Percentiles rank a stretch among this genome's conserved stretches.
Evolutionary conservation across 2,113 vertebrate genomes (phyloP).

Genomic region (Antechinus flavipes): DNA sequence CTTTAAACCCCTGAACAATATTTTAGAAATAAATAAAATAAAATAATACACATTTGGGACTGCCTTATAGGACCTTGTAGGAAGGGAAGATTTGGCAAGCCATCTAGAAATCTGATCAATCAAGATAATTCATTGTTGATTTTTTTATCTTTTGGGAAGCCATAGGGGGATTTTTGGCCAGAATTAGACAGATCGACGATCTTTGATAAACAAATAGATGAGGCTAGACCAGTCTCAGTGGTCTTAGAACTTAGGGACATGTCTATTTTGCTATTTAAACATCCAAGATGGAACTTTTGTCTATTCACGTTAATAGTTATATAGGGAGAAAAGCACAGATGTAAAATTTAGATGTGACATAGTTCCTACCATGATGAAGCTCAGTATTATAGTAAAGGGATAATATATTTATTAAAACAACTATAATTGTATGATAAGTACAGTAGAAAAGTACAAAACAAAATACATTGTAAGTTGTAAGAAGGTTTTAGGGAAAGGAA

Average conservation of each 20-base stretch:
- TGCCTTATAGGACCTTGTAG: not conserved
- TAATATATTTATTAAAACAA: not conserved
- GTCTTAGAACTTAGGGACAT: not conserved
- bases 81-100: not conserved
- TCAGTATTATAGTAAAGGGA: not conserved
- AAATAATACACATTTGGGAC: not conserved
- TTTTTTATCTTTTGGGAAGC: not conserved
- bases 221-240: not conserved
- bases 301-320: not conserved
- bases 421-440: not conserved
- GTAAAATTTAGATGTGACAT: not conserved
- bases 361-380: not conserved
- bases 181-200: not conserved
- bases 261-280: not conserved
- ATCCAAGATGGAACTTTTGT: not conserved
- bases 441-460: not conserved
- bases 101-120: not conserved
- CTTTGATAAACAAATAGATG: not conserved
- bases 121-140: not conserved
- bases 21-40: not conserved
- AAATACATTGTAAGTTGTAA: not conserved
- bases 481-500: not conserved
- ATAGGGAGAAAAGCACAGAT: not conserved
- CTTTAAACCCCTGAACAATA: not conserved
- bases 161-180: not conserved